Percentiles rank a stretch among this genome's conserved stretches.
These are phyloP conservation scores for Lytechinus variegatus DNA, from an alignment of 35 echinoderm and acorn worm species.

Conservation along the genomic window DNA sequence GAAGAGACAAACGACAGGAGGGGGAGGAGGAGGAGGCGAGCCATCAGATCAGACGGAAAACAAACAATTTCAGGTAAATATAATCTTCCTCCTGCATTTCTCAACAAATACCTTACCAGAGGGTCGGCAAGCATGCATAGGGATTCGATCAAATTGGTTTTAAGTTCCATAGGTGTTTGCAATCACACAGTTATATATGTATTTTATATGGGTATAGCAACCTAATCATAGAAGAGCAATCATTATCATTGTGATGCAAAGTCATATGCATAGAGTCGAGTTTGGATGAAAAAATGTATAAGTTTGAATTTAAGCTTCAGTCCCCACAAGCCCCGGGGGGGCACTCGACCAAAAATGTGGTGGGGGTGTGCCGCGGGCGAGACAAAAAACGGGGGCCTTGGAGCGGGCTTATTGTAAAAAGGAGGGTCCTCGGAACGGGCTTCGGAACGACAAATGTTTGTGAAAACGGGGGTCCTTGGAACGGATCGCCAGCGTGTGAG, in stretches of 20 bases:
- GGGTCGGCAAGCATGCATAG: background rate
- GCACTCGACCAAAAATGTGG: no score
- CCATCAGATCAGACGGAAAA: background rate
- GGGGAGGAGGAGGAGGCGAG: background rate
- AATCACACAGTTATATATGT: background rate
- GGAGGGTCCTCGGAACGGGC: no score
- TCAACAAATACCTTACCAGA: background rate
- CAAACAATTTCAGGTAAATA: slow-evolving; percentile 51
- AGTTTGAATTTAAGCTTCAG: background rate
- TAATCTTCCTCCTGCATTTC: background rate
- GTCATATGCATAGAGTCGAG: background rate
- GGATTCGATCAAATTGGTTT: background rate
- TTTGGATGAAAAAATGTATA: background rate
- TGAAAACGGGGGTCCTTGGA: no score
- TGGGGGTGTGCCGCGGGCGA: no score
- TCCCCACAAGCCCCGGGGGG: no score
- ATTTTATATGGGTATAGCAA: background rate
- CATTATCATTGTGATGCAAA: background rate
- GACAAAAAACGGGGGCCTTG: no score
- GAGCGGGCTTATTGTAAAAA: no score
- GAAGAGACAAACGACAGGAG: background rate
- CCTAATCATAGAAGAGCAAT: background rate
- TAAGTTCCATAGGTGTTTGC: background rate
- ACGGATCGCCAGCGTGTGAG: no score
- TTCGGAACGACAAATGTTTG: no score